Conservation (phyloP, 2,888 invertebrate genomes). For the Creontiades dilutus region DNA sequence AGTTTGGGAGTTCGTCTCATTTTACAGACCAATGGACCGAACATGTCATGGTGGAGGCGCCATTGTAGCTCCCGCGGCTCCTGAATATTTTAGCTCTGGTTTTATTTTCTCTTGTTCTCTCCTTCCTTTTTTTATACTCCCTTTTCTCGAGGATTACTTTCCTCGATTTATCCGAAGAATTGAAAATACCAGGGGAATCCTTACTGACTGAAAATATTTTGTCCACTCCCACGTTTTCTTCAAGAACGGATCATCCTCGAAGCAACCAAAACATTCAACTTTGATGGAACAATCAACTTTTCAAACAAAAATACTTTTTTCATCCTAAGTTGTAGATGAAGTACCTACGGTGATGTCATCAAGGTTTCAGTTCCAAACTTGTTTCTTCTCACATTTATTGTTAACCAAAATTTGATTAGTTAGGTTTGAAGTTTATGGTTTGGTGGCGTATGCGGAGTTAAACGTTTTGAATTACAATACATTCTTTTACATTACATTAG, state of each 20-base stretch:
- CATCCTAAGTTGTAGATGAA: no score
- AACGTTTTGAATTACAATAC: no score
- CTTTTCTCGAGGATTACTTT: constrained; percentile 16
- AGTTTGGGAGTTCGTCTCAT: constrained; percentile 50
- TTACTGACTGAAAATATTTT: not conserved
- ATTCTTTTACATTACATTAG: no score
- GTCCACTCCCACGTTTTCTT: not conserved
- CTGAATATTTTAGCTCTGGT: constrained; percentile 11
- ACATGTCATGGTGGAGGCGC: constrained; percentile 44
- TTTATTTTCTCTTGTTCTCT: constrained; percentile 9
- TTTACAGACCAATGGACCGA: constrained; percentile 61
- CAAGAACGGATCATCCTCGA: constrained; percentile 24
- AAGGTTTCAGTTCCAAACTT: no score
- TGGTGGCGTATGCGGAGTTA: no score
- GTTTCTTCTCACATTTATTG: no score
- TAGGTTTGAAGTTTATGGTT: no score
- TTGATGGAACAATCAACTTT: not conserved
- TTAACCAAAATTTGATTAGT: no score
- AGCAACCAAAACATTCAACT: not conserved
- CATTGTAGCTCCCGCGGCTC: not conserved
- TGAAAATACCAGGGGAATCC: not conserved
- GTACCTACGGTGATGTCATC: no score
- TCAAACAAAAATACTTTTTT: not conserved
- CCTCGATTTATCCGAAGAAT: constrained; percentile 15
- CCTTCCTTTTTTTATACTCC: not conserved